These are phyloP conservation scores for Vanacampus margaritifer DNA, from an alignment of 2,113 vertebrate species.

Conservation along the genomic window DNA sequence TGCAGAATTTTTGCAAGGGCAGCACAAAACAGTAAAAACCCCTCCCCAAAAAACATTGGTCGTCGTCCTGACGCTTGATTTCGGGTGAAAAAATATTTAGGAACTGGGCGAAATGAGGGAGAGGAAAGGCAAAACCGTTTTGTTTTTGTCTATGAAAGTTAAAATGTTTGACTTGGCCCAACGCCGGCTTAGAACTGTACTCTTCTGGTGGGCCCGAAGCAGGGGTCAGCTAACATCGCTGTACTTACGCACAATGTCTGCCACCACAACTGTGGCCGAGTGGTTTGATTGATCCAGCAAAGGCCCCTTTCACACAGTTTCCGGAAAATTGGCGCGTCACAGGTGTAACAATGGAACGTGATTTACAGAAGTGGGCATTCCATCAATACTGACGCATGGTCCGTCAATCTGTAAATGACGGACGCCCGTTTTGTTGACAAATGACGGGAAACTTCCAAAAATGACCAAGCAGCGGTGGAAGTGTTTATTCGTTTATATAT, in stretches of 20 bases:
- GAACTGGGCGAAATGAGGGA: constrained; percentile 39
- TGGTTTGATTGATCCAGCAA: background rate
- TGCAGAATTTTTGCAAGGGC: constrained; percentile 49
- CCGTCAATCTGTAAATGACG: too few species aligned
- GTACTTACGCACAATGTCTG: constrained; percentile 58
- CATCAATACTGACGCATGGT: too few species aligned
- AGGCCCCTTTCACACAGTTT: background rate
- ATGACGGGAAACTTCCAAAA: too few species aligned
- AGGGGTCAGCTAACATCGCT: constrained; percentile 59
- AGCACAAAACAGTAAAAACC: constrained; percentile 38
- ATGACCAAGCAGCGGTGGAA: too few species aligned
- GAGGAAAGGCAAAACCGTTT: constrained; percentile 39
- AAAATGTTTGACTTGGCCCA: constrained; percentile 61
- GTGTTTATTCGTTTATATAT: too few species aligned
- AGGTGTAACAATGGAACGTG: background rate
- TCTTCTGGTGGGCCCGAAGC: constrained; percentile 45
- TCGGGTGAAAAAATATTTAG: constrained; percentile 37
- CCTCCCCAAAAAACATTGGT: constrained; percentile 20
- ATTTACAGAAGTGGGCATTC: too few species aligned
- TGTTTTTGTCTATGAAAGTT: constrained; percentile 63
- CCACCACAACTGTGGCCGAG: background rate
- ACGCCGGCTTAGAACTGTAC: constrained; percentile 49
- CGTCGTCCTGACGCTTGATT: constrained; percentile 32
- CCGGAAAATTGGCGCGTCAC: background rate
- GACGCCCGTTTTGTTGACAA: too few species aligned